Base-by-base conservation (phyloP, 2,113 vertebrate genomes). In the Arizona elegans region DNA sequence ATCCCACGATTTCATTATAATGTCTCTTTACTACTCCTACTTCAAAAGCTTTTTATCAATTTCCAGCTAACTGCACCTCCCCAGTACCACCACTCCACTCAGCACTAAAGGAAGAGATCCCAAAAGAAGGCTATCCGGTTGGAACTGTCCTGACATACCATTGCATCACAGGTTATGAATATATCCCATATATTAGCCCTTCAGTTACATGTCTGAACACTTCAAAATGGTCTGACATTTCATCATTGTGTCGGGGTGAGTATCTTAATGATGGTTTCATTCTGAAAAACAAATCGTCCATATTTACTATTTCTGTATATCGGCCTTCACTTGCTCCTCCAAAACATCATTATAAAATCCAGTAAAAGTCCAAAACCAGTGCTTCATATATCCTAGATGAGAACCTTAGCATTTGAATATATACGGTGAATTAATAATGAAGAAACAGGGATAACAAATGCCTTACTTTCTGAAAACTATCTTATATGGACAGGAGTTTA, bases 161-260 rank as follows among this genome's bases (percentile, higher is more conserved):
- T 0, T 98, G 98, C 38, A 97, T 88, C 10, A 85, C 0, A 0
- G 97, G 95, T 85, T 97, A 95, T 0, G 53, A 93, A 17, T 91
- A 23, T 0, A 92, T 3, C 87, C 65, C 91, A n/a, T n/a, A n/a
- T n/a, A 50, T 21, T 52, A 59, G 0, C 55, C 93, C 58, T 90
- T 90, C 81, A 91, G 94, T 94, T 94, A 94, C 58, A 1, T 97
- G 97, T 8, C 47, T 29, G 1, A 90, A 92, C 0, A 9, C 86
- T 23, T 59, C 95, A 17, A 55, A 5, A 0, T 97, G 97, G 97
- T 93, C 88, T 17, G 38, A 75, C 8, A 93, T 95, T 5, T 91
- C 95, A 0, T 0, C 59, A 47, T 88, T 96, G 0, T 97, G 97
- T 23, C 86, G 0, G 10, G 93, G 97, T 97, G 94, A 96, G 96